Conservation (phyloP, 1,140 invertebrate species). For the Caenorhabditis remanei region DNA sequence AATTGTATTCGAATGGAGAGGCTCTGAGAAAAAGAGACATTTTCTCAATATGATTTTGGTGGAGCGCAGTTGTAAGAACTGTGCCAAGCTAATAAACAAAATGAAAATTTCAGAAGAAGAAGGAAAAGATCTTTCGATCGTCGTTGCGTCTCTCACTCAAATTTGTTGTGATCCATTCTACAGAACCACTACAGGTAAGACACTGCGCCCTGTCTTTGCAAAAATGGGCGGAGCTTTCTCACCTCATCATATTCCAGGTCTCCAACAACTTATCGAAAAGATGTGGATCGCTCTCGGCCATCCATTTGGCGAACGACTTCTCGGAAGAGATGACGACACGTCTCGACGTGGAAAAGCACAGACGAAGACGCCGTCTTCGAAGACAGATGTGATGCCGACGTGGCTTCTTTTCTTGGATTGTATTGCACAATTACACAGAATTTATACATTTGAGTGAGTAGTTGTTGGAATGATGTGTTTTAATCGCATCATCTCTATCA, state of each 20-base stretch:
- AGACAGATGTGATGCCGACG: constrained; percentile 30
- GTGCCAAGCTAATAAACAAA: not conserved
- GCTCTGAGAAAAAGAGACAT: too few species aligned
- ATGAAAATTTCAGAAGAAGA: constrained; percentile 46
- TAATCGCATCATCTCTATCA: too few species aligned
- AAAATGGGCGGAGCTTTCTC: too few species aligned
- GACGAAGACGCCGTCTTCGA: not conserved
- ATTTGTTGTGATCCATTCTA: constrained; percentile 52
- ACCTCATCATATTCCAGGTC: not conserved
- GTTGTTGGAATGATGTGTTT: too few species aligned
- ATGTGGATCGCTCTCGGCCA: constrained; percentile 59
- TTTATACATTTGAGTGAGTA: constrained; percentile 55
- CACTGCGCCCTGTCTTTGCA: too few species aligned
- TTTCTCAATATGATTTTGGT: too few species aligned
- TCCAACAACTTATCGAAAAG: constrained; percentile 55
- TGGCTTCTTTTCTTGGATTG: constrained; percentile 61
- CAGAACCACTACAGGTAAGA: constrained; percentile 42
- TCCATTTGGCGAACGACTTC: constrained; percentile 54
- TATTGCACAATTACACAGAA: constrained; percentile 53
- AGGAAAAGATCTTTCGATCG: constrained; percentile 44
- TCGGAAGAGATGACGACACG: not conserved
- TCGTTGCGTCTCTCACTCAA: constrained; percentile 48
- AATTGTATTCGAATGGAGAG: too few species aligned
- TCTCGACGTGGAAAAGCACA: not conserved
- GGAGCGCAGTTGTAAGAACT: not conserved